Percentiles rank a stretch among this genome's conserved stretches.
These are phyloP conservation scores for Laothoe populi DNA, from an alignment of 2,888 invertebrate species.

Conservation along the genomic window DNA sequence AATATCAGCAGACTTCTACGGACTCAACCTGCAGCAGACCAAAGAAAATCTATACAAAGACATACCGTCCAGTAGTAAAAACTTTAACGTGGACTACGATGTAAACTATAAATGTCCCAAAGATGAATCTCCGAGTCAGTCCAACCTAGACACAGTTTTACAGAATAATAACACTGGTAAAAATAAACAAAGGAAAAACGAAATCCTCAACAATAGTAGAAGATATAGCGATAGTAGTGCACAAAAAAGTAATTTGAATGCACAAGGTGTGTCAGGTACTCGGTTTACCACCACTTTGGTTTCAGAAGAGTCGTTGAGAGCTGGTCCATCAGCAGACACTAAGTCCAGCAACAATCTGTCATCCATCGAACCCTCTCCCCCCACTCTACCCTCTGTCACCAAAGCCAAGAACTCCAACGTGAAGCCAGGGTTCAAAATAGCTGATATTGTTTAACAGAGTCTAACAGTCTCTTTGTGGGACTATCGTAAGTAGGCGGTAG, in stretches of 20 bases:
- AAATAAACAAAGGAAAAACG: slow-evolving; percentile 54
- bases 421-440: slow-evolving; percentile 70
- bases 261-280: slow-evolving; percentile 57
- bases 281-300: slow-evolving; percentile 76
- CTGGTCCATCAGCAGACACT: slow-evolving; percentile 56
- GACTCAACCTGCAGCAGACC: slow-evolving; percentile 66
- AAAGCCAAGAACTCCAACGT: slow-evolving; percentile 64
- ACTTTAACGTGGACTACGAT: slow-evolving; percentile 67
- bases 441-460: slow-evolving; percentile 46
- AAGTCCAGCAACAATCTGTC: slow-evolving; percentile 50
- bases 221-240: slow-evolving; percentile 74
- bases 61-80: slow-evolving; percentile 75
- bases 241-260: slow-evolving; percentile 57
- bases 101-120: slow-evolving; percentile 61
- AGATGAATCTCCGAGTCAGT: slow-evolving; percentile 49
- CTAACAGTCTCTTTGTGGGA: too few relatives aligned
- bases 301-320: slow-evolving; percentile 59
- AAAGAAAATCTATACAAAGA: slow-evolving; percentile 73
- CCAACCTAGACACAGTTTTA: slow-evolving; percentile 60
- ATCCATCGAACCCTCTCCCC: slow-evolving; percentile 36
- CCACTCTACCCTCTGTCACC: slow-evolving; percentile 63
- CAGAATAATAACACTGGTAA: slow-evolving; percentile 58
- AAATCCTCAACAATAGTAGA: slow-evolving; percentile 69
- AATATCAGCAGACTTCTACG: slow-evolving; percentile 59
- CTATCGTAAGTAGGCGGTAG: too few relatives aligned